Percentiles rank a stretch among this genome's conserved stretches.
Conservation (phyloP, 1,140 invertebrate species). For the Rhagoletis pomonella region DNA sequence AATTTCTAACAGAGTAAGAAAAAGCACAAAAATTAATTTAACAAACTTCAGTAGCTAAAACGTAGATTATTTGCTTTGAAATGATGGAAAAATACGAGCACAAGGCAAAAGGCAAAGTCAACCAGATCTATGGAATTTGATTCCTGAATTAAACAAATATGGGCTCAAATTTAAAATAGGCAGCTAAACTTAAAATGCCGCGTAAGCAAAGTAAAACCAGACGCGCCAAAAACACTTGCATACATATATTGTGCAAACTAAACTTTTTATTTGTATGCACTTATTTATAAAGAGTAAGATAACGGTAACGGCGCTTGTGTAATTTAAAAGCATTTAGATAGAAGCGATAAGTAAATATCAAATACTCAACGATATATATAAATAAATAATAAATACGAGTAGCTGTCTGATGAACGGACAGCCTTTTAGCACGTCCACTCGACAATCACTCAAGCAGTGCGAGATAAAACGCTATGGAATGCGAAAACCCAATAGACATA, state of each 20-base stretch:
- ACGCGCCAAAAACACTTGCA: not conserved
- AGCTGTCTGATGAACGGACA: slow-evolving; percentile 14
- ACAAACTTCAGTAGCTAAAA: not conserved
- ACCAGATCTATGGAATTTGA: not conserved
- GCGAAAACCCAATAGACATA: not conserved
- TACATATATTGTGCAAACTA: not conserved
- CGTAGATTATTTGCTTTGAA: not conserved
- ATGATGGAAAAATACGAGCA: not conserved
- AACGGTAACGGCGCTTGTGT: slow-evolving; percentile 23
- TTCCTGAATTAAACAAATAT: not conserved
- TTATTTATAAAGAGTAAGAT: not conserved
- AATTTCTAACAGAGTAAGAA: too few species aligned
- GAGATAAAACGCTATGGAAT: slow-evolving; percentile 22
- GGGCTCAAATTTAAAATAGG: not conserved
- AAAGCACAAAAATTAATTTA: not conserved
- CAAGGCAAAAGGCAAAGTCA: not conserved
- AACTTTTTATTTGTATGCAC: not conserved
- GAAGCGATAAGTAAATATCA: slow-evolving; percentile 42
- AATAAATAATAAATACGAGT: not conserved
- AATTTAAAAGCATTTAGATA: not conserved
- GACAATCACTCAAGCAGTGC: not conserved
- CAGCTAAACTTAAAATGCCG: not conserved
- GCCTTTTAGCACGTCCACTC: not conserved
- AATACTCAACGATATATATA: not conserved
- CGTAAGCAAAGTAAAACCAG: not conserved